Conservation (phyloP, 2,113 vertebrate species). For the Pituophis catenifer region DNA sequence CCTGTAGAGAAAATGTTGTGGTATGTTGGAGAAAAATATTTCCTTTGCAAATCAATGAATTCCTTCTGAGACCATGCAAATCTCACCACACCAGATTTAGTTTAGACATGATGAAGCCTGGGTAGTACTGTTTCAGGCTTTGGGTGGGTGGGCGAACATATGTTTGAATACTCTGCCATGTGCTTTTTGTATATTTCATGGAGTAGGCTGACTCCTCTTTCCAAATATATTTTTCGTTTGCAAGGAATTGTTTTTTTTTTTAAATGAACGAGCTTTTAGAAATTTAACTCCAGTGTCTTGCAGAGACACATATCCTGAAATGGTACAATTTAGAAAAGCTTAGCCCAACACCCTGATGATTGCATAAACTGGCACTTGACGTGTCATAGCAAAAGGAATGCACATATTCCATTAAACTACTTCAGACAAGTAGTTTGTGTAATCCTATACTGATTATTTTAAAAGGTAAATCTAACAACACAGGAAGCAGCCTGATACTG, state of each 20-base stretch:
- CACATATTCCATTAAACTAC: neutral
- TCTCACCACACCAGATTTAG: neutral
- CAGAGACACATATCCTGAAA: neutral
- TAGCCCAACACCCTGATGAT: neutral
- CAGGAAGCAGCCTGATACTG: neutral
- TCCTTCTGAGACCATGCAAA: neutral
- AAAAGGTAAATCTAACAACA: neutral
- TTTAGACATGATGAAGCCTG: neutral
- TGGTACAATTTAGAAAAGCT: neutral
- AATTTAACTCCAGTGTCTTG: neutral
- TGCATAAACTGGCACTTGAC: neutral
- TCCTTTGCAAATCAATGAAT: slow-evolving; percentile 14
- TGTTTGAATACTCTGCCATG: neutral
- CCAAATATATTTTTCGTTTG: neutral
- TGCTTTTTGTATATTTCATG: neutral
- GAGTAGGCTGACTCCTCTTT: neutral
- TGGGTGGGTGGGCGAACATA: neutral
- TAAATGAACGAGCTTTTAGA: neutral
- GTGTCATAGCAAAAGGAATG: neutral
- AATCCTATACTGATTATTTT: neutral
- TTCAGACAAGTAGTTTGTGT: neutral
- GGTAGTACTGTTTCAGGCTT: neutral
- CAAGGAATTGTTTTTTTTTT: neutral
- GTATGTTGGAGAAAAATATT: neutral
- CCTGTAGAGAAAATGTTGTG: slow-evolving; percentile 15